These are phyloP conservation scores for Centropristis striata DNA, from an alignment of 2,113 vertebrate species.

Conservation along the genomic window DNA sequence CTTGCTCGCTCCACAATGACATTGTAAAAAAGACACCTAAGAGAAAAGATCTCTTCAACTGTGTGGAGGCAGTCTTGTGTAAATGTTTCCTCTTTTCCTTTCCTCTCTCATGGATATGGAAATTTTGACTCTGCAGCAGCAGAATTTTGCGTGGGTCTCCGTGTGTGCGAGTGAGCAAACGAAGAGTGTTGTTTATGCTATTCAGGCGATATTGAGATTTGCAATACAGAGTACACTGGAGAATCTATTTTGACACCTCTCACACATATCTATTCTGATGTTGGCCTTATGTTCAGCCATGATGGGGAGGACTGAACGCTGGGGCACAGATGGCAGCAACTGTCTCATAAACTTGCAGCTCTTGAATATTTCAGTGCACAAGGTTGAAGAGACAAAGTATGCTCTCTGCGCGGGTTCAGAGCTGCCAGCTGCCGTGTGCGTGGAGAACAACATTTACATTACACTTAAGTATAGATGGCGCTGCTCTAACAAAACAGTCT, in stretches of 20 bases:
- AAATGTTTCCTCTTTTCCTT: conserved; percentile 79
- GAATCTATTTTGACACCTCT: conserved; percentile 68
- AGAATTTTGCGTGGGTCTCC: conserved; percentile 38
- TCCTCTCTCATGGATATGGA: conserved; percentile 76
- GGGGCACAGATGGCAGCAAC: conserved; percentile 74
- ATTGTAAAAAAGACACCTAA: conserved; percentile 74
- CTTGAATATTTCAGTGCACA: conserved; percentile 76
- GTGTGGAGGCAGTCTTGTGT: conserved; percentile 71
- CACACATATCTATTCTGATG: conserved; percentile 70
- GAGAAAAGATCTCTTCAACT: conserved; percentile 67
- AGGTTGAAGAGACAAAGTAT: conserved; percentile 63
- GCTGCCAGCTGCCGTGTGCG: conserved; percentile 51
- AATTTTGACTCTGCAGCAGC: conserved; percentile 59
- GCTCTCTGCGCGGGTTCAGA: conserved; percentile 53
- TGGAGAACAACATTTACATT: conserved; percentile 43
- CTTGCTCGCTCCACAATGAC: conserved; percentile 69
- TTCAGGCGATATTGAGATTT: conserved; percentile 74
- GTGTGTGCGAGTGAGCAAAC: conserved; percentile 44
- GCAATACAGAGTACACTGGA: conserved; percentile 43
- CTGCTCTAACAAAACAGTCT: conserved; percentile 29
- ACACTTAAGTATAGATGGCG: conserved; percentile 20
- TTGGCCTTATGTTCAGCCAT: conserved; percentile 71
- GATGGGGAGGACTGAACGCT: conserved; percentile 66
- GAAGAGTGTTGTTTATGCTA: conserved; percentile 56
- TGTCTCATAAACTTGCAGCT: conserved; percentile 70